Conservation (phyloP, 1,140 invertebrate genomes). For the Anagrus nilaparvatae region DNA sequence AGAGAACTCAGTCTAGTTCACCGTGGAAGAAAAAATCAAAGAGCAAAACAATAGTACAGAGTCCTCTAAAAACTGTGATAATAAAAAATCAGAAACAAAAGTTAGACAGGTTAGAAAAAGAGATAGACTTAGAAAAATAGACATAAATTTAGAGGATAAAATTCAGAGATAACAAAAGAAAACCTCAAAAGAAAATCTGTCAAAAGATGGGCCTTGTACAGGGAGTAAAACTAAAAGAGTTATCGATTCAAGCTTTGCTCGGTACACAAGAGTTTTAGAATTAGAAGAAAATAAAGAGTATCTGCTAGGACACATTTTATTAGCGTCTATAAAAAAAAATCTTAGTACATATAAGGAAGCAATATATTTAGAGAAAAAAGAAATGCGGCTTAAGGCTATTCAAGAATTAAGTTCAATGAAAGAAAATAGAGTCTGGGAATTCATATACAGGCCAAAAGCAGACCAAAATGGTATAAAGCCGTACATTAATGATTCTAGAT, state of each 20-base stretch:
- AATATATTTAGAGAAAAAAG: no score
- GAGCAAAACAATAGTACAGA: neutral
- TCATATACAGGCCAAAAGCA: conserved; percentile 20
- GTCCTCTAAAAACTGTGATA: neutral
- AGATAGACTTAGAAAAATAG: conserved; percentile 11
- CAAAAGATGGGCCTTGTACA: conserved; percentile 3
- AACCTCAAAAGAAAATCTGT: conserved; percentile 2
- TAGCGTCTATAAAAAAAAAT: no score
- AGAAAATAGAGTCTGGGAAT: no score
- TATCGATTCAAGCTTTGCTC: no score
- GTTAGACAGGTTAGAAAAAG: conserved; percentile 10
- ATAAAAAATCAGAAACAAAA: neutral
- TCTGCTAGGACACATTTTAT: no score
- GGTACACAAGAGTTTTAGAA: conserved; percentile 8
- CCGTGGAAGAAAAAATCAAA: conserved; percentile 7
- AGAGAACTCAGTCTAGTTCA: no score
- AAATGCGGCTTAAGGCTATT: conserved; percentile 21
- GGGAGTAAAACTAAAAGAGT: conserved; percentile 11
- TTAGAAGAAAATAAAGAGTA: conserved; percentile 7
- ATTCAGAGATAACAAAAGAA: conserved; percentile 6
- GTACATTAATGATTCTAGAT: conserved; percentile 23
- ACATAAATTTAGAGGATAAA: no score
- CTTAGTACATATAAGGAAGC: no score
- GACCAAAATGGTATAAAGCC: conserved; percentile 11
- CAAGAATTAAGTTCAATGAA: conserved; percentile 20